Percentiles rank a stretch among this genome's conserved stretches.
phyloP scores from a whole-genome alignment of 2,888 invertebrate genomes.

The Yponomeuta sedellus region DNA sequence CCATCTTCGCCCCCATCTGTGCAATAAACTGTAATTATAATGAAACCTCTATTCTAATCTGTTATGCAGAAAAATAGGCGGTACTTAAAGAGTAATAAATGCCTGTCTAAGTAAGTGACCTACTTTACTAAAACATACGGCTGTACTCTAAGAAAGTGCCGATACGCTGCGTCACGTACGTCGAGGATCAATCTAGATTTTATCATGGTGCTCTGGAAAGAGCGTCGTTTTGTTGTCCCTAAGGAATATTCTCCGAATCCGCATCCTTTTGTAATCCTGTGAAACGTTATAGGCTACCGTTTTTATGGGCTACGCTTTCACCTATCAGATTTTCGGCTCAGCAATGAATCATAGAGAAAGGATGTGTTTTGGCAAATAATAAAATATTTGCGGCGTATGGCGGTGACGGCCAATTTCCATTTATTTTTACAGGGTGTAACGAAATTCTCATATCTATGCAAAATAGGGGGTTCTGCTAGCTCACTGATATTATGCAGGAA shows the following conservation, averaged over 20 bases:
- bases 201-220: slow-evolving; percentile 38
- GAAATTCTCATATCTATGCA: too few relatives aligned
- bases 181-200: slow-evolving; percentile 46
- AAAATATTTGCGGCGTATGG: slow-evolving; percentile 1
- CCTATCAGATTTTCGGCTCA: slow-evolving; percentile 6
- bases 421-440: background rate
- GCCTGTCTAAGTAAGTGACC: background rate
- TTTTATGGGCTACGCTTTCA: slow-evolving; percentile 10
- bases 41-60: too few relatives aligned
- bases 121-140: background rate
- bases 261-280: slow-evolving; percentile 29
- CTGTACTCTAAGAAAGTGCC: slow-evolving; percentile 4
- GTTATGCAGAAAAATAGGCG: too few relatives aligned
- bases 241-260: slow-evolving; percentile 26
- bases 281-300: slow-evolving; percentile 19
- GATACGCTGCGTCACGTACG: slow-evolving; percentile 36
- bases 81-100: too few relatives aligned
- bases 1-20: too few relatives aligned
- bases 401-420: background rate
- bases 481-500: too few relatives aligned
- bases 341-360: background rate
- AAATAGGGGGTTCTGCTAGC: too few relatives aligned
- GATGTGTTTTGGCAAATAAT: background rate
- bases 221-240: slow-evolving; percentile 38
- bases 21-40: too few relatives aligned